phyloP scores from a whole-genome alignment of 2,113 vertebrate genomes.

The Charina bottae region DNA sequence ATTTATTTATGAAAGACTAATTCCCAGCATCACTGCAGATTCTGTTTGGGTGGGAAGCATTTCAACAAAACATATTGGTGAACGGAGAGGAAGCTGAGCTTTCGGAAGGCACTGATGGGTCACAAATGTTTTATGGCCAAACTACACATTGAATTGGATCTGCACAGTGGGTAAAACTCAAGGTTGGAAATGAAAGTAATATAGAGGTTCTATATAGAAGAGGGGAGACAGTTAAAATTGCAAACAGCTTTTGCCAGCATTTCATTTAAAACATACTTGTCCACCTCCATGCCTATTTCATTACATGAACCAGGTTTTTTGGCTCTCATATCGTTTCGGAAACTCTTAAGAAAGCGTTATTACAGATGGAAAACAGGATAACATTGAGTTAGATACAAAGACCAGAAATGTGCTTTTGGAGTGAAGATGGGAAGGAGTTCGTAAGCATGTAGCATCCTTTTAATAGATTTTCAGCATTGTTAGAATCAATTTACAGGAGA shows the following conservation, averaged over 20 bases:
- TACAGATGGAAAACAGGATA: slow-evolving; percentile 1
- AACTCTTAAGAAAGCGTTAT: slow-evolving; percentile 6
- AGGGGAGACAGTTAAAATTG: background rate
- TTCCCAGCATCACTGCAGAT: background rate
- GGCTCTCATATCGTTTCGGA: slow-evolving; percentile 9
- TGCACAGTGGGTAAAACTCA: background rate
- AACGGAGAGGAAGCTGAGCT: background rate
- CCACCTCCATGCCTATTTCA: background rate
- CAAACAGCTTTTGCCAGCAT: background rate
- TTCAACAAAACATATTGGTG: background rate
- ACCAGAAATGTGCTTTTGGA: background rate
- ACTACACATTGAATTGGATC: background rate
- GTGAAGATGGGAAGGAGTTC: background rate
- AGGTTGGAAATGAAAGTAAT: no score
- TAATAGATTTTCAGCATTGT: background rate
- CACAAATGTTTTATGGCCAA: background rate
- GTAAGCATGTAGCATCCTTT: background rate
- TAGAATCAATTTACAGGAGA: background rate
- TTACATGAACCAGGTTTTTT: accelerated
- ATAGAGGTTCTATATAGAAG: background rate
- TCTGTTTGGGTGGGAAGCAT: accelerated
- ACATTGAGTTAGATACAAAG: background rate
- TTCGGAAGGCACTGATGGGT: background rate
- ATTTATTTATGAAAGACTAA: background rate
- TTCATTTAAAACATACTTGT: background rate